Evolutionary conservation across 2,797 vertebrate genomes (phyloP).

Genomic region (Dendrocincla tyrannina): DNA sequence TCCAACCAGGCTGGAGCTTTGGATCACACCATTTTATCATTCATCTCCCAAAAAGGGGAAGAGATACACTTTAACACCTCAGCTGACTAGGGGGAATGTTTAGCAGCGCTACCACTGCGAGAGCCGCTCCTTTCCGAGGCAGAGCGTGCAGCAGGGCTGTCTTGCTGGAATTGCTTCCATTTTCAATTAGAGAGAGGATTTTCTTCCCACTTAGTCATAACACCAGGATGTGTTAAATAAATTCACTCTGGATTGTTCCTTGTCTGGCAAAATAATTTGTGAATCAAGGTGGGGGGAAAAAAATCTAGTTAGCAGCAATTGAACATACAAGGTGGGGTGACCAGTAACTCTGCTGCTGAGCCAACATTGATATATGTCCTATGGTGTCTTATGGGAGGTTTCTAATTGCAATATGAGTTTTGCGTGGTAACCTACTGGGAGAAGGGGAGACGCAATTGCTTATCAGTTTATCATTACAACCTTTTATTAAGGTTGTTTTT

Average conservation of each 20-base stretch:
- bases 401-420: constrained; percentile 65
- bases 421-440: constrained; percentile 52
- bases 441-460: constrained; percentile 44
- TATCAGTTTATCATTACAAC: constrained; percentile 71
- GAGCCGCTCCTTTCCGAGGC: neutral
- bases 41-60: constrained; percentile 27
- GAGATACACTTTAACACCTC: neutral
- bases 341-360: constrained; percentile 12
- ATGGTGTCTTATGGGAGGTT: constrained; percentile 51
- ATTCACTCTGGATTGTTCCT: constrained; percentile 40
- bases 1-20: constrained; percentile 51
- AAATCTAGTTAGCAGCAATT: constrained; percentile 46
- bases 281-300: constrained; percentile 12
- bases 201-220: constrained; percentile 45
- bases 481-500: constrained; percentile 74
- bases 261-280: constrained; percentile 38
- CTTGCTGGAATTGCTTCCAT: constrained; percentile 41
- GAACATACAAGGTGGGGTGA: constrained; percentile 28
- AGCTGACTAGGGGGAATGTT: neutral
- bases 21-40: constrained; percentile 50
- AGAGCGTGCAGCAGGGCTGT: neutral
- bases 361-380: constrained; percentile 42
- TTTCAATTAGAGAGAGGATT: constrained; percentile 61
- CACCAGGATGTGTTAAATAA: constrained; percentile 54
- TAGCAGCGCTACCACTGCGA: neutral